phyloP scores from a whole-genome alignment of 2,888 invertebrate species.

The Campoletis raptor region DNA sequence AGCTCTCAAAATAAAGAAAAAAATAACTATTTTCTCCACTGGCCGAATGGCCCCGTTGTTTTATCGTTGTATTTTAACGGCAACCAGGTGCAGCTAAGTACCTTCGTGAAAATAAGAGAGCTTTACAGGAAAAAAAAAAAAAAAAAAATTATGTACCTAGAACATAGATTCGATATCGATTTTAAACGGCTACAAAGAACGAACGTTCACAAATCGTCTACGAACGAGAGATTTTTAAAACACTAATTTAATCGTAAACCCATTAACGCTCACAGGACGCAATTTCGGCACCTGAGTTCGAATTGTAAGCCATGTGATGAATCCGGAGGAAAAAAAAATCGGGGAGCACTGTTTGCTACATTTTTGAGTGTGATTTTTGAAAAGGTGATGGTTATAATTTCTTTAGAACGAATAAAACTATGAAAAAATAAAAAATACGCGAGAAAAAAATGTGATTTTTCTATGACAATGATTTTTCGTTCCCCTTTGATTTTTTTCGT shows the following conservation, averaged over 20 bases:
- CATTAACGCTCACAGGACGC: background rate
- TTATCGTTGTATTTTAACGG: constrained; percentile 43
- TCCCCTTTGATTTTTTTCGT: too few species aligned
- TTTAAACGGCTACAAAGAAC: background rate
- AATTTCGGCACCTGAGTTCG: too few species aligned
- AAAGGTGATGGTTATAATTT: too few species aligned
- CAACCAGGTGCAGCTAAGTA: constrained; percentile 31
- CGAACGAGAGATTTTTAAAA: background rate
- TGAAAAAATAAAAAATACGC: background rate
- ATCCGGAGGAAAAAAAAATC: too few species aligned
- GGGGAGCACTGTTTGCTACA: too few species aligned
- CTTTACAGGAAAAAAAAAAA: background rate
- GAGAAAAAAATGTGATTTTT: too few species aligned
- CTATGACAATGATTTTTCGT: too few species aligned
- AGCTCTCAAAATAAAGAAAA: background rate
- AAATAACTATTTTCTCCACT: background rate
- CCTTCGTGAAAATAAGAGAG: constrained; percentile 16
- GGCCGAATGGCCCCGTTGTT: constrained; percentile 22
- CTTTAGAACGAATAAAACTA: background rate
- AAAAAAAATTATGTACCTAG: background rate
- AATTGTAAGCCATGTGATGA: too few species aligned
- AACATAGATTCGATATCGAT: constrained; percentile 21
- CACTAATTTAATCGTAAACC: constrained; percentile 1
- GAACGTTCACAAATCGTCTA: background rate
- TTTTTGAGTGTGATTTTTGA: too few species aligned